Conservation (phyloP, 2,888 invertebrate genomes). For the Kryphioiulus occultus region DNA sequence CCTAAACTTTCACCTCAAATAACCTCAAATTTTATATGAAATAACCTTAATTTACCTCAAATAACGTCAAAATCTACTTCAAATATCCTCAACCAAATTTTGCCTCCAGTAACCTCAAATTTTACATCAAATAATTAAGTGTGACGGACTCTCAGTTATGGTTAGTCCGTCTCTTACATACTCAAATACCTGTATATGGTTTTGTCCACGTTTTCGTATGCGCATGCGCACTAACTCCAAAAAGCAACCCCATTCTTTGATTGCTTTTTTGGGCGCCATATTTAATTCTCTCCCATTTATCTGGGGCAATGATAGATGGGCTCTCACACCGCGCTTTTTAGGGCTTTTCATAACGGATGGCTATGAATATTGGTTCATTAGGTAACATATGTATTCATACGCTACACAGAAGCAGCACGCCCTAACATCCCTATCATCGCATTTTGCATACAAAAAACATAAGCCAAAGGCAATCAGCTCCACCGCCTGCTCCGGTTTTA, state of each 20-base stretch:
- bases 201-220: neutral
- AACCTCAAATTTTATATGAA: no score
- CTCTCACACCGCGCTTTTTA: neutral
- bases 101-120: no score
- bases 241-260: neutral
- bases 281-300: constrained; percentile 1
- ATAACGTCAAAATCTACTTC: no score
- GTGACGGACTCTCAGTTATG: no score
- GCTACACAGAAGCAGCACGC: neutral
- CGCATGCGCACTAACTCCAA: neutral
- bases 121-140: no score
- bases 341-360: constrained; percentile 19
- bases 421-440: neutral
- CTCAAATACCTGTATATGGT: neutral
- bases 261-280: constrained; percentile 3
- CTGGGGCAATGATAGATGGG: neutral
- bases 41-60: no score
- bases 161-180: no score
- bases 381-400: constrained; percentile 11
- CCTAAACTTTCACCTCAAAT: no score
- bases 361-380: constrained; percentile 11
- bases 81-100: no score
- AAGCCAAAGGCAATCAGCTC: constrained; percentile 22
- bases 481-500: neutral
- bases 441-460: constrained; percentile 28